Conservation (phyloP, 2,113 vertebrate species). For the Ptilorrhoa leucosticta region DNA sequence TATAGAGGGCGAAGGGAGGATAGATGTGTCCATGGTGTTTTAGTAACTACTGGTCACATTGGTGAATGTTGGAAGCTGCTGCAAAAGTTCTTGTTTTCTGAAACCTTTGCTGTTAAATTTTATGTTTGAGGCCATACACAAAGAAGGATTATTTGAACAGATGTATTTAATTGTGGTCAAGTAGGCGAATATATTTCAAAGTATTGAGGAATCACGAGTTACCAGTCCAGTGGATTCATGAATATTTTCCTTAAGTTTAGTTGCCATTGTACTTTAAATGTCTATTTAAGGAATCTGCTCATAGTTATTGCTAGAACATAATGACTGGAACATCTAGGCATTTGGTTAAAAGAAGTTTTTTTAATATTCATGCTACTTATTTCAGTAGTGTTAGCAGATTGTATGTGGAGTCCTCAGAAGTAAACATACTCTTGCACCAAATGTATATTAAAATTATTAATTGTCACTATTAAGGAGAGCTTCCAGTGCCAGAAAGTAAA, state of each 20-base stretch:
- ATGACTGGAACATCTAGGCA: not conserved
- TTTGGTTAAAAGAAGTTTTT: not conserved
- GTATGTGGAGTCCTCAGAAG: not conserved
- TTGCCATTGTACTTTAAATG: not conserved
- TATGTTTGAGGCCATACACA: not conserved
- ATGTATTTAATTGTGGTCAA: not conserved
- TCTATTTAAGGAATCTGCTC: not conserved
- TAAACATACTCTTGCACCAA: not conserved
- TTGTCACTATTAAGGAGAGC: not conserved
- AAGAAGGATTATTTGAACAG: not conserved
- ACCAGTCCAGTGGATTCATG: not conserved
- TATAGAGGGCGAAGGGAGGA: not conserved
- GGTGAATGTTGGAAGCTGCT: not conserved
- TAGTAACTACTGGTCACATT: not conserved
- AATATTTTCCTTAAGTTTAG: not conserved
- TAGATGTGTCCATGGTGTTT: not conserved
- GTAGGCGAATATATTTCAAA: not conserved
- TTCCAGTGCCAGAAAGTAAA: not conserved
- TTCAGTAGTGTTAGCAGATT: not conserved
- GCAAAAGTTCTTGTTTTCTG: not conserved
- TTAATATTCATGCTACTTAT: not conserved
- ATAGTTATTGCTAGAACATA: not conserved
- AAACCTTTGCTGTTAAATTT: not conserved
- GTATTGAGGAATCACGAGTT: not conserved
- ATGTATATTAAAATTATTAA: not conserved